Percentiles rank a stretch among this genome's conserved stretches.
phyloP scores from a whole-genome alignment of 92 coral and sea anemone species.

The Blastomussa wellsi region DNA sequence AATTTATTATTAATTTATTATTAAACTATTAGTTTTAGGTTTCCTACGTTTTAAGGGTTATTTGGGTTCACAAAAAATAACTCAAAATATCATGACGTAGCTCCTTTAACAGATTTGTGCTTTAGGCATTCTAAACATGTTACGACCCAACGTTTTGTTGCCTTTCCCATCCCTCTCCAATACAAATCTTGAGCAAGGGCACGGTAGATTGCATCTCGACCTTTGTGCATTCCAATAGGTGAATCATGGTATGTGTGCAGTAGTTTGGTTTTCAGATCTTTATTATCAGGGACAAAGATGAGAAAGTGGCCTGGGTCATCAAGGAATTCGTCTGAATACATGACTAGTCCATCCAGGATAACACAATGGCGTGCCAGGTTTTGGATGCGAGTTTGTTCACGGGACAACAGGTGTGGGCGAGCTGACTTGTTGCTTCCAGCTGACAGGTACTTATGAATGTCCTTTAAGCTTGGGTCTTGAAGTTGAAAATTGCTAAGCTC shows the following conservation, averaged over 20 bases:
- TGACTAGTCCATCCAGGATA: constrained; percentile 13
- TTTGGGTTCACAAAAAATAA: too few species aligned
- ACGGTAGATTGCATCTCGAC: constrained; percentile 44
- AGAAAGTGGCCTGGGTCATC: constrained; percentile 27
- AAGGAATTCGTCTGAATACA: constrained; percentile 22
- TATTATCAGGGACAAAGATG: constrained; percentile 31
- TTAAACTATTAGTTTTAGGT: too few species aligned
- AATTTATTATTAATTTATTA: too few species aligned
- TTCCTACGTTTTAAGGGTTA: too few species aligned
- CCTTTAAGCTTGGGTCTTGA: background rate
- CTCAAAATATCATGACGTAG: too few species aligned
- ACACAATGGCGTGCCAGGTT: constrained; percentile 23
- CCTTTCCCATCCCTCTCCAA: constrained; percentile 53
- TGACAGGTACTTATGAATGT: constrained; percentile 6
- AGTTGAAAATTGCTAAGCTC: background rate
- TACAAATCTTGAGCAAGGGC: constrained; percentile 47
- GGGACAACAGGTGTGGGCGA: constrained; percentile 4
- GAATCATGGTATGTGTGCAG: constrained; percentile 44
- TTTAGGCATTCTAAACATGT: constrained; percentile 30
- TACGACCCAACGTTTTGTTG: constrained; percentile 30
- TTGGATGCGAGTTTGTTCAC: constrained; percentile 11
- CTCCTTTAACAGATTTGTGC: too few species aligned
- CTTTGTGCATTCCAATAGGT: constrained; percentile 43
- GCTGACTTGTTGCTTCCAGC: constrained; percentile 10
- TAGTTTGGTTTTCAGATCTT: constrained; percentile 13